Evolutionary conservation across 2,888 invertebrate genomes (phyloP).

Genomic region (Drosophila pseudotalamancana): DNA sequence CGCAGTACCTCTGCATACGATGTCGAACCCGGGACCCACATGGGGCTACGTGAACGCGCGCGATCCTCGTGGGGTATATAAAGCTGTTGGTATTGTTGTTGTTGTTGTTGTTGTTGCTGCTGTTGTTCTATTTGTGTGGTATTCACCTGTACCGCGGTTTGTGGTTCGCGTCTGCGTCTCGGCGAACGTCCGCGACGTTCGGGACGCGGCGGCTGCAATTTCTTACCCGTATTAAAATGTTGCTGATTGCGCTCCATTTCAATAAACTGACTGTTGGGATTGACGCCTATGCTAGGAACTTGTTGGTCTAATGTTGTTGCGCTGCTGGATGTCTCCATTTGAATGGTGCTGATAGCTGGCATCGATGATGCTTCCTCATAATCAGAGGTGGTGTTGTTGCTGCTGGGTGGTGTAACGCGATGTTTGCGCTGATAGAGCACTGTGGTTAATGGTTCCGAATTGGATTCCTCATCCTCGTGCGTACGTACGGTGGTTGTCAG

Average conservation of each 20-base stretch:
- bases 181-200: constrained; percentile 80
- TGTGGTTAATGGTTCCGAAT: constrained; percentile 37
- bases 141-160: constrained; percentile 10
- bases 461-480: constrained; percentile 32
- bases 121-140: constrained; percentile 12
- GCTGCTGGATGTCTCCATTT: constrained; percentile 25
- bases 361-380: constrained; percentile 10
- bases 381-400: constrained; percentile 21
- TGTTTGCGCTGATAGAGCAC: constrained; percentile 42
- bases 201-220: constrained; percentile 58
- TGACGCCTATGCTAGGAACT: constrained; percentile 47
- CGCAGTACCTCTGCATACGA: constrained; percentile 92
- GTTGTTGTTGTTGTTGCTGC: constrained; percentile 31
- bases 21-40: constrained; percentile 90
- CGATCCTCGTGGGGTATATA: constrained; percentile 75
- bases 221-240: constrained; percentile 46
- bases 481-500: constrained; percentile 47
- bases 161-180: constrained; percentile 64
- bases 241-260: constrained; percentile 52
- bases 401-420: constrained; percentile 47
- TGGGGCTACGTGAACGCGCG: constrained; percentile 88
- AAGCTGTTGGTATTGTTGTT: constrained; percentile 53
- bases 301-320: constrained; percentile 28
- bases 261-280: constrained; percentile 55
- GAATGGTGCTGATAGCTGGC: constrained; percentile 16